A percentile compares a stretch with the other conserved stretches of the same genome.
Conservation (phyloP, 2,113 vertebrate genomes). For the Pleuronectes platessa region DNA sequence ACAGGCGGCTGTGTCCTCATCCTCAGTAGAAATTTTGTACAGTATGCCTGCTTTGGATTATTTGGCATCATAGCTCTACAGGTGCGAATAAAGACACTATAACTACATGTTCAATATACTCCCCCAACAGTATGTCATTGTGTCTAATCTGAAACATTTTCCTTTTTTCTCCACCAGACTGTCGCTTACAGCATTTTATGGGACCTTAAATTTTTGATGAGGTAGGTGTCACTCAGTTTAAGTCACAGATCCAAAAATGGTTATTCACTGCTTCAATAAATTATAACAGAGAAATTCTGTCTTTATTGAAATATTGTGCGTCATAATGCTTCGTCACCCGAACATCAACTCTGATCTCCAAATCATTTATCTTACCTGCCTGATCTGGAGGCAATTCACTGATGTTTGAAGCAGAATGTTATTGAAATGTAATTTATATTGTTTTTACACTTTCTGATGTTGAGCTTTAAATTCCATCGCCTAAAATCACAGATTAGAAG, state of each 20-base stretch:
- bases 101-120: not conserved
- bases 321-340: not conserved
- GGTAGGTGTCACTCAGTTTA: conserved; percentile 81
- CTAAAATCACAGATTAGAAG: no score
- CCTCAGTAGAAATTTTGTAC: conserved; percentile 97
- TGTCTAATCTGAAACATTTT: conserved; percentile 21
- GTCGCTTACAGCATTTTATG: conserved; percentile 98
- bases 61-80: conserved; percentile 97
- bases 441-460: no score
- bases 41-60: conserved; percentile 96
- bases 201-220: conserved; percentile 99
- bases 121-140: not conserved
- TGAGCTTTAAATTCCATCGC: no score
- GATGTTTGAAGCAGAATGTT: no score
- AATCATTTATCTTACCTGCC: not conserved
- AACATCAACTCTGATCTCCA: not conserved
- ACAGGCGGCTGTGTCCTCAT: conserved; percentile 95
- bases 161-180: conserved; percentile 83
- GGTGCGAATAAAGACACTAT: conserved; percentile 72
- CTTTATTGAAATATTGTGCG: not conserved
- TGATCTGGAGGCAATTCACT: no score
- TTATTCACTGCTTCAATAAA: not conserved
- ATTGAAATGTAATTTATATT: no score
- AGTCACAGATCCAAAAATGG: not conserved
- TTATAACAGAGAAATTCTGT: not conserved